Percentiles rank a stretch among this genome's conserved stretches.
These are phyloP conservation scores for Cyanocitta stelleri DNA, from an alignment of 2,113 vertebrate genomes.

Conservation along the genomic window DNA sequence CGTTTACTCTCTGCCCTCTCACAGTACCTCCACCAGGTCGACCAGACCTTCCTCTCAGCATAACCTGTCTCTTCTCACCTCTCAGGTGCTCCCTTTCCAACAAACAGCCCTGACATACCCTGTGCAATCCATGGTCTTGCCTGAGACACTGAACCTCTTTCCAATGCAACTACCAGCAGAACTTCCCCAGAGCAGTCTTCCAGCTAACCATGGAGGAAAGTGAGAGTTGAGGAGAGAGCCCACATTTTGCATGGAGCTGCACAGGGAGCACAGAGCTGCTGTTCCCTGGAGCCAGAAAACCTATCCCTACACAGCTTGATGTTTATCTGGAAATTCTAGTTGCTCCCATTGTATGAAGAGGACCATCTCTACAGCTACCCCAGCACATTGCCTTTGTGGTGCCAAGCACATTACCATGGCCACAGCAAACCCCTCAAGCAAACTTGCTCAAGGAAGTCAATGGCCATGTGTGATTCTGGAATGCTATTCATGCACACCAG, in stretches of 20 bases:
- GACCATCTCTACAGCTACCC: neutral
- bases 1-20: neutral
- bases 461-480: neutral
- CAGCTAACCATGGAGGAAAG: neutral
- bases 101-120: accelerated
- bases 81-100: neutral
- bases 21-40: neutral
- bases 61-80: neutral
- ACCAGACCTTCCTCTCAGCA: neutral
- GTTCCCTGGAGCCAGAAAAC: neutral
- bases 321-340: neutral
- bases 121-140: neutral
- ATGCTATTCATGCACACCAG: accelerated
- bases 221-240: accelerated
- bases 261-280: neutral
- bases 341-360: neutral
- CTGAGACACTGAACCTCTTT: neutral
- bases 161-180: neutral
- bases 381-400: neutral
- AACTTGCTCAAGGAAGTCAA: neutral
- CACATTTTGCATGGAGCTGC: neutral
- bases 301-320: neutral
- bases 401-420: too few species aligned
- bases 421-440: neutral
- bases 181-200: neutral